Evolutionary conservation across 2,797 vertebrate species (phyloP), one percentile per base, ranked within the genome.

Genomic region (Synaphobranchus kaupii): DNA sequence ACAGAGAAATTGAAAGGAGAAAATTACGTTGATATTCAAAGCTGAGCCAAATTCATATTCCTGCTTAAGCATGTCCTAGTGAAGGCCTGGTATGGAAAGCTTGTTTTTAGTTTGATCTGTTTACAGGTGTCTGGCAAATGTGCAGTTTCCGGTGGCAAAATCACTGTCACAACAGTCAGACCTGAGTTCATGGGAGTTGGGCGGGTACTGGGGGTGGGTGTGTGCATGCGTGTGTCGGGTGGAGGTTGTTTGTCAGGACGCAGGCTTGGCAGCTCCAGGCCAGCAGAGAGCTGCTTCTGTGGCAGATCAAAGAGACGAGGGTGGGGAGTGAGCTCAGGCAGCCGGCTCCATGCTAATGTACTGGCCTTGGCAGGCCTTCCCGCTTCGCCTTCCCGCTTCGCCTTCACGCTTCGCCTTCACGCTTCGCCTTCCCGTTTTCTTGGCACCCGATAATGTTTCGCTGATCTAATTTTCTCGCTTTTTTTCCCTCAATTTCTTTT

Each of bases 281-380:
- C 94, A 93, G 91, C 90, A 88, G 94, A 95, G 93, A 94, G 92
- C 56, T 89, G 92, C 94, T 93, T 94, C 91, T 92, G 92, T 39
- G 86, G 89, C 90, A 93, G 94, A 95, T 96, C 95, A 96, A 95
- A 94, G 95, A 92, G 92, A 89, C 89, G 90, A 87, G 88, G 92
- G 91, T 89, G 90, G 84, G 90, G 81, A 90, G 93, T 86, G 88
- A 66, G 60, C 4, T 22, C 60, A 66, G 86, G 60, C 90, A 89
- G 44, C n/a, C 13, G 90, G 5, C 28, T 15, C 90, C 92, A 92
- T 91, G 93, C 92, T 92, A 90, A 90, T 88, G 88, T 93, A 92
- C 91, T 91, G 85, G 92, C 91, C 88, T 90, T 94, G 94, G 94
- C 94, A 94, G 91, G 91, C 68, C 86, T n/a, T 22, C 7, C 91